Conservation (phyloP, 2,797 vertebrate species). For the Cryptoprocta ferox region DNA sequence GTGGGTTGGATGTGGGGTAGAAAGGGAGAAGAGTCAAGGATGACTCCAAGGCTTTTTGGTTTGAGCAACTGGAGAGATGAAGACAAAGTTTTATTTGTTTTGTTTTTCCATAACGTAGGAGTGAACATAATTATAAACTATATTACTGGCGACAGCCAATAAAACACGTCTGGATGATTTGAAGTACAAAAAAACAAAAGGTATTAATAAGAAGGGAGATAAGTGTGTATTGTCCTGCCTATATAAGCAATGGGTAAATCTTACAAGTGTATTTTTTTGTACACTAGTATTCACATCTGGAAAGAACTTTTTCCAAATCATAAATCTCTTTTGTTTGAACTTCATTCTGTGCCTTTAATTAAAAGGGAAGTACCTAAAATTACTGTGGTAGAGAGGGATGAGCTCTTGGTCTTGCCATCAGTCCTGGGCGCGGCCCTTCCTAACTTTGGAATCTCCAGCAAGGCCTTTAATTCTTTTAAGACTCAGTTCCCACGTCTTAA, state of each 20-base stretch:
- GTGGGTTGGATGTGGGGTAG: background rate
- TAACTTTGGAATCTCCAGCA: background rate
- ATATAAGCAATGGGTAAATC: background rate
- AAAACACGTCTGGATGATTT: background rate
- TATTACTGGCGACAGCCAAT: background rate
- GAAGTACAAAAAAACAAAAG: background rate
- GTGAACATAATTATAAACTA: background rate
- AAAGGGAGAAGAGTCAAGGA: background rate
- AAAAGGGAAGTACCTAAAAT: background rate
- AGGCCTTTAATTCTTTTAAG: background rate
- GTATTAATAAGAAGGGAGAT: background rate
- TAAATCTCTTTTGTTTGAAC: background rate
- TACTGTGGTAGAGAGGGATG: fast-evolving
- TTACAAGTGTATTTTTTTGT: background rate
- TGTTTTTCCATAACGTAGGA: background rate
- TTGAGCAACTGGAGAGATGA: background rate
- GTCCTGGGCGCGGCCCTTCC: fast-evolving
- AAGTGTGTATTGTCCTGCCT: background rate
- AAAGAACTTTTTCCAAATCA: background rate
- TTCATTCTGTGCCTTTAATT: background rate
- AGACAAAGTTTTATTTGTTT: slow-evolving; percentile 25
- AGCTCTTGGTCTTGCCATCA: background rate
- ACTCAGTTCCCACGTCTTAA: background rate
- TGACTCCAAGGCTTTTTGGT: background rate
- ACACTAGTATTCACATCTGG: background rate